Base-by-base conservation (phyloP, 2,888 invertebrate genomes). In the Xylota segnis region DNA sequence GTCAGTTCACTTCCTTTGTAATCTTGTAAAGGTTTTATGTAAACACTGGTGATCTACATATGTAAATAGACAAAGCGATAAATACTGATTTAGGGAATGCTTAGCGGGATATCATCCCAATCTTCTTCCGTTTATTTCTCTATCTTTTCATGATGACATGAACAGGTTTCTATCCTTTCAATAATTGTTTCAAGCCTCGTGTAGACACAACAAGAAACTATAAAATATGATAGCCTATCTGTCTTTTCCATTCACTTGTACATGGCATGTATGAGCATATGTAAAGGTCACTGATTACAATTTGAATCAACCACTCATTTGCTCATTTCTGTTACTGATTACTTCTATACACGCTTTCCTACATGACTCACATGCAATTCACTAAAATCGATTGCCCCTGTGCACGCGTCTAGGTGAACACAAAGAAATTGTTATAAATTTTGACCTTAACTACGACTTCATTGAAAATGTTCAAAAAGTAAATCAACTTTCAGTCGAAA, bases 361-460 rank as follows among this genome's bases (percentile, higher is more conserved):
- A 37, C 6, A 47, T 71, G 47, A 59, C 34, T 56, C 43, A 56
- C 0, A 10, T 16, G 32, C 27, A 47, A 59, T 18, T 50, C 34
- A 50, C 47, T 10, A 34, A 34, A 47, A 32, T 43, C 16, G n/a
- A 5, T 61, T 32, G 18, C 12, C 37, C 34, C 9, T 14, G 2
- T 27, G 10, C 50, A 40, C 27, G 37, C 37, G 14, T 23, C 10
- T 37, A 59, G 37, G 14, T 34, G 23, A 32, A 34, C 16, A 9
- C 40, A 71, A 54, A 40, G 27, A 32, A 50, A 52, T 23, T 40
- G 52, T 18, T 47, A 47, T 47, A 18, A 43, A 27, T 45, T 10
- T 34, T 63, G 63, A 63, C 74, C 74, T 54, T 74, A 63, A 54
- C 63, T 34, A 23, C 43, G n/a, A 18, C 54, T 34, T 23, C 34